Evolutionary conservation across 1,140 invertebrate species (phyloP), one percentile per base, ranked within the genome.

Genomic region (Drosophila simulans): DNA sequence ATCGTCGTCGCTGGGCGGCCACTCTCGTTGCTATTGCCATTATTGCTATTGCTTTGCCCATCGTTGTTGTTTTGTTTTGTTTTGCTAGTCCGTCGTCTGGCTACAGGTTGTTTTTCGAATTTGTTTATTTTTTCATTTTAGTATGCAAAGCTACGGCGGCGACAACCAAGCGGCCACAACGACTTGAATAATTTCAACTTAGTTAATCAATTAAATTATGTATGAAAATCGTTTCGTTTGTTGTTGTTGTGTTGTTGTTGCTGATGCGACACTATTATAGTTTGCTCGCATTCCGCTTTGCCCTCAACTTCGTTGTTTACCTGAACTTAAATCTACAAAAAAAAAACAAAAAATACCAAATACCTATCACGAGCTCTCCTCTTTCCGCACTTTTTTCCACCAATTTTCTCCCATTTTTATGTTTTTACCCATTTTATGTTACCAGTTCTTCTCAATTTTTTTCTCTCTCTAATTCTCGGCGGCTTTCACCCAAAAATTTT

Each of bases 181-280:
- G 40, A 68, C 43, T 76, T 76, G 73, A 76, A 76, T 76, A 75
- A 76, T 76, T 76, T 55, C 42, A 77, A 68, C 62, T 77, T 59
- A 56, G 49, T 76, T 77, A 77, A 69, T 76, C 62, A 76, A 76
- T 68, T 76, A 76, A 76, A 76, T 76, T 76, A 76, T 76, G 72
- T 76, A 68, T 68, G 54, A 76, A 59, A 68, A 76, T 77, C 27
- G 73, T 76, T 76, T 76, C 66, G 68, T 76, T 76, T 74, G 27
- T 34, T 11, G 31, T 34, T 17, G 17, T 17, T 17, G 17, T 57
- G 7, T 40, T 34, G 27, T 63, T 63, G 27, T 42, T 62, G 25
- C 31, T 27, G 20, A 52, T 42, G 64, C 46, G 64, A 66, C 60
- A 68, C 62, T 69, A 69, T 56, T 56, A 55, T 69, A 69, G 63